Percentiles rank a stretch among this genome's conserved stretches.
These are phyloP conservation scores for Paratilapia polleni DNA, from an alignment of 2,113 vertebrate genomes.

Conservation along the genomic window DNA sequence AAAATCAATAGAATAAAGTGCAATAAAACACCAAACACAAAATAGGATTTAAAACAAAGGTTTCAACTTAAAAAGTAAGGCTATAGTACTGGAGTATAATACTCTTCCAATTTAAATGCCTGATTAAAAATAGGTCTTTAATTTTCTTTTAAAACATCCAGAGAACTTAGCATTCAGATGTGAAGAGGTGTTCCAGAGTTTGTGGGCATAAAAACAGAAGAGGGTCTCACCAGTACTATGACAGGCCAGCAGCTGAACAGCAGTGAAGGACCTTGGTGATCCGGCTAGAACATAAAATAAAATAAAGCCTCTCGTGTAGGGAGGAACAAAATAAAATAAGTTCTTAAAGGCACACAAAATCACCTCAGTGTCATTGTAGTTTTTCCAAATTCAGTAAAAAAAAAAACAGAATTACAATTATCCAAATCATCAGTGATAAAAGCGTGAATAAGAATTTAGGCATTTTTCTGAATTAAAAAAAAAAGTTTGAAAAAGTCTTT, in stretches of 20 bases:
- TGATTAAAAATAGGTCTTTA: neutral
- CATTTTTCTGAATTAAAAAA: neutral
- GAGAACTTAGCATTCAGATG: neutral
- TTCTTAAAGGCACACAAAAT: neutral
- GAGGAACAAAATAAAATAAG: fast-evolving
- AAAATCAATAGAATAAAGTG: neutral
- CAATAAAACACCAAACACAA: neutral
- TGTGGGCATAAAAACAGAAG: neutral
- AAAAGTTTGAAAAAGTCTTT: no score
- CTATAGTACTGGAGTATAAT: neutral
- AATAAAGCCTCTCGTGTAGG: neutral
- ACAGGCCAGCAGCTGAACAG: neutral
- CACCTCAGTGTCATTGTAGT: neutral
- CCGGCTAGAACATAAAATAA: neutral
- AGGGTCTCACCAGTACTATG: neutral
- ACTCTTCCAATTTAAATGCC: neutral
- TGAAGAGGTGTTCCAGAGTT: no score
- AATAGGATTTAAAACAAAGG: neutral
- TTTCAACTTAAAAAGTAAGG: neutral
- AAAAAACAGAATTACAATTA: neutral
- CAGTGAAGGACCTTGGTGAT: neutral
- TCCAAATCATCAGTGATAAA: neutral
- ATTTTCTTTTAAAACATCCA: neutral
- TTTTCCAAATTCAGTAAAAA: neutral
- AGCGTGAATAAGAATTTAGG: no score